A percentile compares a stretch with the other conserved stretches of the same genome.
These are phyloP conservation scores for Oncorhynchus masou DNA, from an alignment of 2,113 vertebrate species.

Conservation along the genomic window DNA sequence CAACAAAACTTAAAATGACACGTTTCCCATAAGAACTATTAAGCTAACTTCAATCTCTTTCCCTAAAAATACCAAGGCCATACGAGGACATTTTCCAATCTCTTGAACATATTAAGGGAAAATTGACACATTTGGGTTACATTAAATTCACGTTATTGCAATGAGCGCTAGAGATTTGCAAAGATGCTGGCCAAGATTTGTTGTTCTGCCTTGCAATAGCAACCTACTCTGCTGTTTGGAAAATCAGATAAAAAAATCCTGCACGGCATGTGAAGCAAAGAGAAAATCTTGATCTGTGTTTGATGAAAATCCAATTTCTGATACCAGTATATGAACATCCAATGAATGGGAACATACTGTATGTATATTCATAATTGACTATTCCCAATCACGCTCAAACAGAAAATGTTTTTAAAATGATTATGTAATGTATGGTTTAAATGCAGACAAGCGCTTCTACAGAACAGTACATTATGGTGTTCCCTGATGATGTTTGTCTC, in stretches of 20 bases:
- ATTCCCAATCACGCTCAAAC: neutral
- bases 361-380: too few relatives aligned
- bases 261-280: neutral
- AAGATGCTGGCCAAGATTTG: neutral
- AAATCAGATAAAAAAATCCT: neutral
- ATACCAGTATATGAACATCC: neutral
- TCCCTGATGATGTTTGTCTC: constrained; percentile 13
- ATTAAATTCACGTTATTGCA: constrained; percentile 3
- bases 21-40: too few relatives aligned
- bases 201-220: neutral
- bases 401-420: neutral
- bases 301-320: neutral
- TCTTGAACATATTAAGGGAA: neutral
- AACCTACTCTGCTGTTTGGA: neutral
- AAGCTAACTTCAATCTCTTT: too few relatives aligned
- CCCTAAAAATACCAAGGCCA: neutral
- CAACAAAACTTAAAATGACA: neutral
- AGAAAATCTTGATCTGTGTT: neutral
- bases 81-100: neutral
- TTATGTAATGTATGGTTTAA: neutral
- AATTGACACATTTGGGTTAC: neutral
- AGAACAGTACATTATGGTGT: neutral
- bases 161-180: neutral
- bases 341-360: neutral
- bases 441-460: neutral